Evolutionary conservation across 2,797 vertebrate genomes (phyloP).

Genomic region (Clarias platycephalus): DNA sequence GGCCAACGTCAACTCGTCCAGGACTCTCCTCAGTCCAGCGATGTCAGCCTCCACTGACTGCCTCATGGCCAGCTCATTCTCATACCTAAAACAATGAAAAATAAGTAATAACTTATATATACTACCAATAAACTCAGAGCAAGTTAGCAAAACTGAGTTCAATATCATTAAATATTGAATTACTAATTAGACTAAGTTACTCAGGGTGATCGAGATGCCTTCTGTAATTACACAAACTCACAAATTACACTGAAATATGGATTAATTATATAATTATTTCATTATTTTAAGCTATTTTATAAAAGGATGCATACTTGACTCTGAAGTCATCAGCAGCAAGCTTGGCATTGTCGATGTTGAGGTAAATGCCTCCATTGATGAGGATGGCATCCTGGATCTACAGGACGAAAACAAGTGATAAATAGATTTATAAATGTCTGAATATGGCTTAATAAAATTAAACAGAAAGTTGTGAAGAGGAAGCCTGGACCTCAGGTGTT

Average conservation of each 20-base stretch:
- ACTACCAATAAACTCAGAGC: background rate
- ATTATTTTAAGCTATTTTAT: background rate
- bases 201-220: background rate
- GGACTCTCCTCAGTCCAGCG: conserved; percentile 63
- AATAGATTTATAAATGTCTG: too few species aligned
- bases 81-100: conserved; percentile 58
- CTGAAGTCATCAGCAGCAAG: conserved; percentile 76
- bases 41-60: conserved; percentile 72
- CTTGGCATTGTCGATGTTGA: conserved; percentile 72
- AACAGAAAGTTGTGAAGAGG: background rate
- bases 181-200: background rate
- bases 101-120: background rate
- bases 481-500: background rate
- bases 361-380: conserved; percentile 64
- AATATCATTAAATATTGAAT: background rate
- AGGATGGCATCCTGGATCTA: conserved; percentile 69
- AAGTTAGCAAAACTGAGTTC: background rate
- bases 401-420: background rate
- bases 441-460: background rate
- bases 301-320: conserved; percentile 67
- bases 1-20: conserved; percentile 61
- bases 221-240: background rate
- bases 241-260: background rate
- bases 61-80: conserved; percentile 69
- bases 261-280: background rate